These are phyloP conservation scores for Saimiri boliviensis DNA, from an alignment of 2,113 vertebrate species.

Conservation along the genomic window DNA sequence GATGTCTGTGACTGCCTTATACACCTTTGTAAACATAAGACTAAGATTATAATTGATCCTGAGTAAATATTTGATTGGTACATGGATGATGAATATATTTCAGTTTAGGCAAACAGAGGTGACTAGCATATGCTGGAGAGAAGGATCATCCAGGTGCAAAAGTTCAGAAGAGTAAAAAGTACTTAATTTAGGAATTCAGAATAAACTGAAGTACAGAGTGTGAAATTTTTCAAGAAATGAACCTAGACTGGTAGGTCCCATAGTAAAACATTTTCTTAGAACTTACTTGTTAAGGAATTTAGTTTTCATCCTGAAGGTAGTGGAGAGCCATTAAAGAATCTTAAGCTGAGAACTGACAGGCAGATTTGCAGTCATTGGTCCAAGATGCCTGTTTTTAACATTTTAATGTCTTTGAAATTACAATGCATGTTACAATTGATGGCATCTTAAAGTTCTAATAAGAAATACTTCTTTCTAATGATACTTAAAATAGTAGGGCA, in stretches of 20 bases:
- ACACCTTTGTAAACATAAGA: slow-evolving; percentile 15
- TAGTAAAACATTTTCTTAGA: background rate
- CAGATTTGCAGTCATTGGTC: slow-evolving; percentile 18
- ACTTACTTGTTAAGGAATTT: slow-evolving; percentile 41
- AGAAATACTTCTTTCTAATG: background rate
- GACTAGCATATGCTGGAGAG: background rate
- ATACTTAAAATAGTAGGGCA: background rate
- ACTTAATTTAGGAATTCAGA: background rate
- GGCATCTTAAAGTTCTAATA: background rate
- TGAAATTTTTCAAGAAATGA: slow-evolving; percentile 52
- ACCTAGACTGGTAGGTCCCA: background rate
- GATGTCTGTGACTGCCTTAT: background rate
- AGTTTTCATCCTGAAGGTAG: background rate
- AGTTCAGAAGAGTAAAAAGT: background rate
- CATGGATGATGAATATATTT: background rate
- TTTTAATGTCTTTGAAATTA: slow-evolving; percentile 32
- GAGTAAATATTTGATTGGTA: slow-evolving; percentile 22
- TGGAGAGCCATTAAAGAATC: slow-evolving; percentile 6
- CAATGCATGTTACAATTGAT: background rate
- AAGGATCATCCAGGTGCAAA: background rate
- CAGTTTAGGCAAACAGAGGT: slow-evolving; percentile 15
- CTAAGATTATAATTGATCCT: background rate
- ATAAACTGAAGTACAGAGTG: slow-evolving; percentile 16
- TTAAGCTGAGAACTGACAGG: background rate
- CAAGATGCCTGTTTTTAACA: background rate